Evolutionary conservation across 2,888 invertebrate species (phyloP).

Genomic region (Campoplex nolae): DNA sequence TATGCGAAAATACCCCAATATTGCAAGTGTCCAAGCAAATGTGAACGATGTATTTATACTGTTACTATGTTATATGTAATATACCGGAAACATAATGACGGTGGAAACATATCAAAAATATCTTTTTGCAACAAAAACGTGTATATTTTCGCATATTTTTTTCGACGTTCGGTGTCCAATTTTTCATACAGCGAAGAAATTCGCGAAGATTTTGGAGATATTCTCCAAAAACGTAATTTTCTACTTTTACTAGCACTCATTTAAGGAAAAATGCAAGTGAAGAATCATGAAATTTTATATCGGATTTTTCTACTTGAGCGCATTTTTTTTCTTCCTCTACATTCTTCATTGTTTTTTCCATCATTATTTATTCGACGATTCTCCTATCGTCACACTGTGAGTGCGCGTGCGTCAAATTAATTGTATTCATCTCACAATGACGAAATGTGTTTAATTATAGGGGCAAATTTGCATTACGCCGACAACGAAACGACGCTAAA

Average conservation of each 20-base stretch:
- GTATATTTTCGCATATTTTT: neutral
- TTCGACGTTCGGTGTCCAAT: neutral
- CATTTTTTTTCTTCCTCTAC: slow-evolving; percentile 1
- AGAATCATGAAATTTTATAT: slow-evolving; percentile 1
- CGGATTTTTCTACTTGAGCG: slow-evolving; percentile 9
- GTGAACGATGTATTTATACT: neutral
- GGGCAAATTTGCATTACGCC: slow-evolving; percentile 45
- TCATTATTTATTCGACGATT: slow-evolving; percentile 64
- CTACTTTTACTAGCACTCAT: neutral
- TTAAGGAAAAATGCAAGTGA: neutral
- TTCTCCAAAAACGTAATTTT: slow-evolving; percentile 10
- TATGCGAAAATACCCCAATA: neutral
- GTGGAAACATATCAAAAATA: too few relatives aligned
- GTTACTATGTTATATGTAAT: neutral
- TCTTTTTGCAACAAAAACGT: slow-evolving; percentile 3
- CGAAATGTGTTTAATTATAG: slow-evolving; percentile 56
- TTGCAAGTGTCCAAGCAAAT: neutral
- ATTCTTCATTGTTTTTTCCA: slow-evolving; percentile 25
- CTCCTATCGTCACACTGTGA: slow-evolving; percentile 3
- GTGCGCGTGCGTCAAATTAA: slow-evolving; percentile 38
- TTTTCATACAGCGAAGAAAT: slow-evolving; percentile 7
- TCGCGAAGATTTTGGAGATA: neutral
- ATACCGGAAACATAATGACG: neutral
- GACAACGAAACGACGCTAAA: slow-evolving; percentile 48
- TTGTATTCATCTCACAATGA: slow-evolving; percentile 37